Evolutionary conservation across 2,888 invertebrate genomes (phyloP), one percentile per base, ranked within the genome.

Genomic region (Chelonus formosanus): DNA sequence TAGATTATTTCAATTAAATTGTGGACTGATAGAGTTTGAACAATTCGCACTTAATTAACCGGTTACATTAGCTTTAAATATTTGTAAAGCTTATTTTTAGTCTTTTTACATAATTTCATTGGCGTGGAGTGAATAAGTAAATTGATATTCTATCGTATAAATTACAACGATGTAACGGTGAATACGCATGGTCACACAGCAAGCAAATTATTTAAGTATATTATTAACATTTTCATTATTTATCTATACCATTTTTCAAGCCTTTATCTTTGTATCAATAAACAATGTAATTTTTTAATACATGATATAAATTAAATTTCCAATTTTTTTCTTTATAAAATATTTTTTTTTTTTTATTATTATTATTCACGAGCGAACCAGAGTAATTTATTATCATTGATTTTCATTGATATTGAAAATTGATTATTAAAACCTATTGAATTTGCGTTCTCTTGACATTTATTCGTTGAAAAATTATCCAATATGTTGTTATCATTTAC

Each of bases 151-250:
- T 63, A 67, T 63, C 53, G 65, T 53, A 20, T 20, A 20, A 20
- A 20, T 20, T 68, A 64, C 68, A 72, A 70, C 65, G 65, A 73
- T 74, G 73, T 70, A 71, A 60, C 70, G 68, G 63, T 71, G 72
- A 70, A 69, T 72, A 69, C 72, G 65, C 68, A 72, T 72, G 71
- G 73, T 74, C 73, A 70, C 73, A 72, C 75, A 73, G 67, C 71
- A 75, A 75, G 73, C 73, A 67, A 73, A 74, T 75, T 74, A 73
- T 67, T 73, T 73, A 70, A 68, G 69, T 63, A 70, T 70, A 69
- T 71, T 66, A 70, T 70, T 68, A 75, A 73, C 70, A 62, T 57
- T 72, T 68, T 64, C 53, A 64, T 69, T 70, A 73, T 70, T 70
- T 70, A 64, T 61, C 55, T 63, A 64, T 47, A 35, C 45, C 60